A percentile compares a stretch with the other conserved stretches of the same genome.
These are phyloP conservation scores for Drosophila imparisetae DNA, from an alignment of 2,888 invertebrate species.

Conservation along the genomic window DNA sequence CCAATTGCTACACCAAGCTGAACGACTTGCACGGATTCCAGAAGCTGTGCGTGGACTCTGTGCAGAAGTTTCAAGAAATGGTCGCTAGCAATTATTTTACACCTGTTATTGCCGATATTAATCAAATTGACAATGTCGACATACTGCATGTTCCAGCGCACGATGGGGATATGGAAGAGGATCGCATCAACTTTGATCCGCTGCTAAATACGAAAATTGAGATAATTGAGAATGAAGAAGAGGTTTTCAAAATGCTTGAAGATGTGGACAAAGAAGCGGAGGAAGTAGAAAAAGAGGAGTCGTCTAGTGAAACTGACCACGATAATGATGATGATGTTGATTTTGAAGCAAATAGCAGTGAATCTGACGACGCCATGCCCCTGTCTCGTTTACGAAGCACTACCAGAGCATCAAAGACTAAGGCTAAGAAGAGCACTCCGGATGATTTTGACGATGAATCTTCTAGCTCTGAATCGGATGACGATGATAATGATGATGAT, in stretches of 20 bases:
- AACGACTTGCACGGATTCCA: conserved; percentile 81
- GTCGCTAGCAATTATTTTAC: conserved; percentile 59
- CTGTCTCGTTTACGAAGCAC: conserved; percentile 48
- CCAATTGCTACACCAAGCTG: conserved; percentile 71
- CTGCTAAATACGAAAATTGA: conserved; percentile 65
- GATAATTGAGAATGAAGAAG: conserved; percentile 77
- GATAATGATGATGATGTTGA: conserved; percentile 69
- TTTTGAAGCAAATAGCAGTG: conserved; percentile 70
- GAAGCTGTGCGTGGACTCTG: conserved; percentile 77
- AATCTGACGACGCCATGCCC: conserved; percentile 75
- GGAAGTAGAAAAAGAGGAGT: conserved; percentile 51
- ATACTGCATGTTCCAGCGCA: conserved; percentile 64
- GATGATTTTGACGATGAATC: conserved; percentile 50
- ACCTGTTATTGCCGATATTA: conserved; percentile 53
- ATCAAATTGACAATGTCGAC: conserved; percentile 66
- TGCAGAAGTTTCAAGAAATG: conserved; percentile 76
- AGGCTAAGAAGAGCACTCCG: conserved; percentile 30
- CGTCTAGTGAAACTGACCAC: conserved; percentile 60
- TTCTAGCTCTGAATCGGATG: conserved; percentile 56
- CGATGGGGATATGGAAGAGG: conserved; percentile 70
- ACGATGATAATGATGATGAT: conserved; percentile 33
- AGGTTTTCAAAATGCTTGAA: conserved; percentile 78
- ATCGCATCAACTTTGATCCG: conserved; percentile 64
- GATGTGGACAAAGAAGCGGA: conserved; percentile 72
- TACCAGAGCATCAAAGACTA: conserved; percentile 44